These are phyloP conservation scores for Cryptosula pallasiana DNA, from an alignment of 2,888 invertebrate genomes.

Conservation along the genomic window DNA sequence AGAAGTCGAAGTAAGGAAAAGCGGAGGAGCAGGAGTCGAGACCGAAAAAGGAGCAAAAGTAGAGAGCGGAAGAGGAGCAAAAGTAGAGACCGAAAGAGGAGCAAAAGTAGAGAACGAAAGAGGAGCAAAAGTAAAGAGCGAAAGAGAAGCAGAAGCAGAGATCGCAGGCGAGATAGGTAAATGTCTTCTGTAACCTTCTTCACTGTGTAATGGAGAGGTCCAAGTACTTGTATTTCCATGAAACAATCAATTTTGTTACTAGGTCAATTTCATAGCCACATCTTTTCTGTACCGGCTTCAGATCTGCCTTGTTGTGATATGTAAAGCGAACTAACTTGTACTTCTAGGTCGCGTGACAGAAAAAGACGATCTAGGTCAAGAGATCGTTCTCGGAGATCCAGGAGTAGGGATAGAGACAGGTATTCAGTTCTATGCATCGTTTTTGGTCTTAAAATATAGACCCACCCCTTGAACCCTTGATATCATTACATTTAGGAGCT, in stretches of 20 bases:
- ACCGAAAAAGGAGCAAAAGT: neutral
- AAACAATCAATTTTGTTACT: no score
- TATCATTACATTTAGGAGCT: no score
- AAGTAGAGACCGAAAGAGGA: conserved; percentile 10
- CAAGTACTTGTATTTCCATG: no score
- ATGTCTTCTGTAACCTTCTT: no score
- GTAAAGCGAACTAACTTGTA: no score
- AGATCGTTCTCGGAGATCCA: conserved; percentile 48
- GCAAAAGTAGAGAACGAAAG: neutral
- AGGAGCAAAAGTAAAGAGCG: neutral
- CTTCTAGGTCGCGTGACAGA: neutral
- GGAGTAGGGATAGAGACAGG: conserved; percentile 25
- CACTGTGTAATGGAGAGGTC: no score
- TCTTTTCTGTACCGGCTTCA: no score
- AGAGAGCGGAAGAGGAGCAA: conserved; percentile 9
- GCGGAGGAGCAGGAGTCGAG: neutral
- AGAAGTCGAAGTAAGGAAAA: neutral
- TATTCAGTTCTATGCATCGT: no score
- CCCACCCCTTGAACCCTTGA: no score
- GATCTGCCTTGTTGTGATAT: no score
- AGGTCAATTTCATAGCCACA: no score
- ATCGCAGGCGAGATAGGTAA: conserved; percentile 5
- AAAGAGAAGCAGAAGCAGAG: conserved; percentile 10
- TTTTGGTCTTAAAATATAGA: no score
- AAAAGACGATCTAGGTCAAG: conserved; percentile 35